Conservation (phyloP, 2,888 invertebrate genomes). For the Leptura quadrifasciata region DNA sequence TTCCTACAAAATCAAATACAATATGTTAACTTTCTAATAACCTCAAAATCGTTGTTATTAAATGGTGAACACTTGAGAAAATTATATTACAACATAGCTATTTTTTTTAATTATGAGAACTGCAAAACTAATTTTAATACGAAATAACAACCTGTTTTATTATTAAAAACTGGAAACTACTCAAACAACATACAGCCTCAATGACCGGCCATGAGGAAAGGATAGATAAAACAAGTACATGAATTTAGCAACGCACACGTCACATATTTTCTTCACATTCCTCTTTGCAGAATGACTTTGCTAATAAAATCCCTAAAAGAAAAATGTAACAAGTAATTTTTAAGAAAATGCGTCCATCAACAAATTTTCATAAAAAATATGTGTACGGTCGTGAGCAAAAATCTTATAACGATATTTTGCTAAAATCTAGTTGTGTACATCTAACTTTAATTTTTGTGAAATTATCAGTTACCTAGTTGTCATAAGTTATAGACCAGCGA, state of each 20-base stretch:
- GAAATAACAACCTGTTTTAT: slow-evolving; percentile 23
- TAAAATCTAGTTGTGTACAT: too few relatives aligned
- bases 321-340: too few relatives aligned
- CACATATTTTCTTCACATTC: neutral
- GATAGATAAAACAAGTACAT: slow-evolving; percentile 34
- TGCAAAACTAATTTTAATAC: slow-evolving; percentile 13
- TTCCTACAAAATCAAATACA: slow-evolving; percentile 44
- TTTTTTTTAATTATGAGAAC: neutral
- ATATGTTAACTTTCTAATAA: slow-evolving; percentile 54
- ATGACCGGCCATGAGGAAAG: slow-evolving; percentile 66
- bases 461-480: too few relatives aligned
- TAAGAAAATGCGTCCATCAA: too few relatives aligned
- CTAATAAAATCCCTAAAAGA: too few relatives aligned
- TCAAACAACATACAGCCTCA: slow-evolving; percentile 52
- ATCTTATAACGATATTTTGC: too few relatives aligned
- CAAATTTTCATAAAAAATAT: too few relatives aligned
- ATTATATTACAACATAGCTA: neutral
- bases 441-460: too few relatives aligned
- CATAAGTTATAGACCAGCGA: too few relatives aligned
- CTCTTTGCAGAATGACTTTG: neutral
- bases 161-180: neutral
- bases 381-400: too few relatives aligned
- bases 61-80: neutral
- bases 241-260: neutral
- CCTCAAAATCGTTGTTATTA: slow-evolving; percentile 53